Evolutionary conservation across 35 echinoderm and acorn worm species (phyloP).

Genomic region (Diadema setosum): DNA sequence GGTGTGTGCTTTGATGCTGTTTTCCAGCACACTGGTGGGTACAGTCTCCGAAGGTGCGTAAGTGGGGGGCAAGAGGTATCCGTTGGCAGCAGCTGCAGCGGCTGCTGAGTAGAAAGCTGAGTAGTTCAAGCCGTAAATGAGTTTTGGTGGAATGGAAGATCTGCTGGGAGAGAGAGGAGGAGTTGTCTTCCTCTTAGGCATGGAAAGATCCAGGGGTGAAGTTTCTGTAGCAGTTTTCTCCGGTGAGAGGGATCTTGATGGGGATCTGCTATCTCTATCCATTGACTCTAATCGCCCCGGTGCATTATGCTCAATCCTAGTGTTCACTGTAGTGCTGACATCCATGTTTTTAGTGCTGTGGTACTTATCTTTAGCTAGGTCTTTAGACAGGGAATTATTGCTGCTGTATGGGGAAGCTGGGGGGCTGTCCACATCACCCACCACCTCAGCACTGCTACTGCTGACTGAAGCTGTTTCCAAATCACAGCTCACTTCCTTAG

Average conservation of each 20-base stretch:
- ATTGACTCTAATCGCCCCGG: constrained; percentile 8
- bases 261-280: constrained; percentile 29
- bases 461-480: constrained; percentile 31
- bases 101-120: constrained; percentile 62
- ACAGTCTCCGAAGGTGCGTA: constrained; percentile 47
- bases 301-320: background rate
- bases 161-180: constrained; percentile 3
- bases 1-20: constrained; percentile 71
- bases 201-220: constrained; percentile 72
- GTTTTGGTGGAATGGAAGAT: constrained; percentile 39
- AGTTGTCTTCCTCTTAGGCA: constrained; percentile 51
- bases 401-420: background rate
- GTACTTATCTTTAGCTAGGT: background rate
- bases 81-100: constrained; percentile 14
- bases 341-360: background rate
- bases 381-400: background rate
- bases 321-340: background rate
- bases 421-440: constrained; percentile 1
- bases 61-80: constrained; percentile 34
- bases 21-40: constrained; percentile 66
- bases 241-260: background rate
- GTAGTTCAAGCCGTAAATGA: constrained; percentile 83
- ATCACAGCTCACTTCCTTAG: background rate
- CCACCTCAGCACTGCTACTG: background rate
- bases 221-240: background rate